These are phyloP conservation scores for Rhabdomys dilectus DNA, from an alignment of 2,113 vertebrate genomes.

Conservation along the genomic window DNA sequence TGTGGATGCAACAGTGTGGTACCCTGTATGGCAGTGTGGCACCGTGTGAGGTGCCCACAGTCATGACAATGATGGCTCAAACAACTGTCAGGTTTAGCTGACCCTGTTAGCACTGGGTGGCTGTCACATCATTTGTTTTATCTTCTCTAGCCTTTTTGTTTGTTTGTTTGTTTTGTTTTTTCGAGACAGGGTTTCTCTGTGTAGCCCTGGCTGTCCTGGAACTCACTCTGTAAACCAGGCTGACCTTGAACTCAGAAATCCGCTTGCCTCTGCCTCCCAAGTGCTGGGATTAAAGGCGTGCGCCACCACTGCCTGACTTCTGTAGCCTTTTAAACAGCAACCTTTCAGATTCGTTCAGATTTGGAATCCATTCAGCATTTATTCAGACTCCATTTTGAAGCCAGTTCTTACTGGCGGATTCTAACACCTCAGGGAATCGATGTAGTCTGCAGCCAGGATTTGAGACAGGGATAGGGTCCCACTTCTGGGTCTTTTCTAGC, in stretches of 20 bases:
- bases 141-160: background rate
- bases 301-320: background rate
- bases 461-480: background rate
- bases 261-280: too few species aligned
- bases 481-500: background rate
- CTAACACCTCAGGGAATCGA: background rate
- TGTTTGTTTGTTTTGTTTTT: too few species aligned
- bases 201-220: too few species aligned
- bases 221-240: too few species aligned
- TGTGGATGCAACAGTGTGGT: background rate
- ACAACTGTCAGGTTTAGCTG: background rate
- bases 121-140: background rate
- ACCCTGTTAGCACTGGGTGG: background rate
- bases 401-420: background rate
- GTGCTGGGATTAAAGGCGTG: too few species aligned
- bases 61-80: background rate
- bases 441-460: background rate
- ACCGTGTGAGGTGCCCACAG: background rate
- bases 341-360: background rate
- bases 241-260: too few species aligned
- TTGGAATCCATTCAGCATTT: slow-evolving; percentile 25
- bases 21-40: background rate
- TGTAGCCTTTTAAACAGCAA: background rate
- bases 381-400: background rate
- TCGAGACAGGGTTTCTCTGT: too few species aligned